A percentile compares a stretch with the other conserved stretches of the same genome.
phyloP scores from a whole-genome alignment of 2,888 invertebrate genomes.

The Dioctria linearis region DNA sequence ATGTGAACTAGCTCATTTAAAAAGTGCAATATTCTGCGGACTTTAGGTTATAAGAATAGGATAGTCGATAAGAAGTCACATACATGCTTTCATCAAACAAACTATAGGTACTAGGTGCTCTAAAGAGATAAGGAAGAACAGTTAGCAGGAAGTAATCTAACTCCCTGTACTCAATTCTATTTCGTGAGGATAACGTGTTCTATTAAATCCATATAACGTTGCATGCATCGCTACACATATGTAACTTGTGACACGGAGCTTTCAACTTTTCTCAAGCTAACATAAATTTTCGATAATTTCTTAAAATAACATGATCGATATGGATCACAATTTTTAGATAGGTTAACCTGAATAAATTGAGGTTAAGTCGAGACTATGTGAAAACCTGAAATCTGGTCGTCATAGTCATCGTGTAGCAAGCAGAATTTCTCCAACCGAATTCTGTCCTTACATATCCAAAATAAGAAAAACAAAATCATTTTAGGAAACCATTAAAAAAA shows the following conservation, averaged over 20 bases:
- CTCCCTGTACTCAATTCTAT: neutral
- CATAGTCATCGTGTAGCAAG: too few relatives aligned
- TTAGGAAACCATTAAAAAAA: too few relatives aligned
- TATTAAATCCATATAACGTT: slow-evolving; percentile 2
- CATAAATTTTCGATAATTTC: neutral
- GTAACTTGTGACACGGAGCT: slow-evolving; percentile 16
- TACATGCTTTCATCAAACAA: slow-evolving; percentile 9
- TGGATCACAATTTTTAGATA: slow-evolving; percentile 17
- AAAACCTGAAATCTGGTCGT: too few relatives aligned
- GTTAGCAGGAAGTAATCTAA: neutral
- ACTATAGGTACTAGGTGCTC: neutral
- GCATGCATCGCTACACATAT: neutral
- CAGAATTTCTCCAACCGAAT: too few relatives aligned
- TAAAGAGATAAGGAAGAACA: neutral
- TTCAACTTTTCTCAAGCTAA: neutral
- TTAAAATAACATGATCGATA: slow-evolving; percentile 29
- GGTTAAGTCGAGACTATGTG: too few relatives aligned
- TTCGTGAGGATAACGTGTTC: neutral
- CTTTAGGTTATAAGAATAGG: slow-evolving; percentile 44
- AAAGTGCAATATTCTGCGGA: slow-evolving; percentile 52
- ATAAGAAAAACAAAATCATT: too few relatives aligned
- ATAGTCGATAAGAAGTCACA: slow-evolving; percentile 28
- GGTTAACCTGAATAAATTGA: too few relatives aligned
- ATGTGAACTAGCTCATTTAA: slow-evolving; percentile 42
- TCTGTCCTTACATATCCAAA: too few relatives aligned